phyloP scores from a whole-genome alignment of 2,797 vertebrate species.

The Enteromius treurensis region DNA sequence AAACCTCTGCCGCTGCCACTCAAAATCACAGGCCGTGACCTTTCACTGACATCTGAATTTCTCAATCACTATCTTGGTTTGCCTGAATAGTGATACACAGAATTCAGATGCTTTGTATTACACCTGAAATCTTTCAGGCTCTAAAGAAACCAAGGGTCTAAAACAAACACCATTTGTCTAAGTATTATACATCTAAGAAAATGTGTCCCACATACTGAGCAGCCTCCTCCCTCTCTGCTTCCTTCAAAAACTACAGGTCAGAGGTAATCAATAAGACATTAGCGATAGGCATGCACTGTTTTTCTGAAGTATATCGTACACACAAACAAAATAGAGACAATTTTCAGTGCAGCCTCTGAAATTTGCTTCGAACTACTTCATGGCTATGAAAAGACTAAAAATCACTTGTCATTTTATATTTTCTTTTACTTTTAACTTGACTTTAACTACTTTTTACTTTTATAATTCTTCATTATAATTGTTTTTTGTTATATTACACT shows the following conservation, averaged over 20 bases:
- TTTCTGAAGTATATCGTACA: neutral
- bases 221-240: conserved; percentile 3
- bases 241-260: conserved; percentile 45
- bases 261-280: conserved; percentile 43
- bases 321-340: neutral
- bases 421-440: neutral
- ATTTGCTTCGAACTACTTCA: neutral
- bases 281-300: neutral
- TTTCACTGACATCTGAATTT: conserved; percentile 28
- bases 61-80: conserved; percentile 5
- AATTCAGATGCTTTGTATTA: conserved; percentile 25
- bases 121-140: conserved; percentile 12
- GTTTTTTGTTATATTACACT: neutral
- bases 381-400: neutral
- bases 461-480: neutral
- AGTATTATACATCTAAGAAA: conserved; percentile 56
- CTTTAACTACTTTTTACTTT: neutral
- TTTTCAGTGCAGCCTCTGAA: neutral
- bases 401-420: neutral
- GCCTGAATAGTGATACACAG: conserved; percentile 9
- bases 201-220: conserved; percentile 41
- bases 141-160: conserved; percentile 49
- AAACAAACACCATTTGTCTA: conserved; percentile 62
- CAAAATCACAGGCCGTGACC: neutral
- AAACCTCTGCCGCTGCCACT: conserved; percentile 1